Conservation (phyloP, 1,140 invertebrate genomes). For the Sminthurides bifidus region DNA sequence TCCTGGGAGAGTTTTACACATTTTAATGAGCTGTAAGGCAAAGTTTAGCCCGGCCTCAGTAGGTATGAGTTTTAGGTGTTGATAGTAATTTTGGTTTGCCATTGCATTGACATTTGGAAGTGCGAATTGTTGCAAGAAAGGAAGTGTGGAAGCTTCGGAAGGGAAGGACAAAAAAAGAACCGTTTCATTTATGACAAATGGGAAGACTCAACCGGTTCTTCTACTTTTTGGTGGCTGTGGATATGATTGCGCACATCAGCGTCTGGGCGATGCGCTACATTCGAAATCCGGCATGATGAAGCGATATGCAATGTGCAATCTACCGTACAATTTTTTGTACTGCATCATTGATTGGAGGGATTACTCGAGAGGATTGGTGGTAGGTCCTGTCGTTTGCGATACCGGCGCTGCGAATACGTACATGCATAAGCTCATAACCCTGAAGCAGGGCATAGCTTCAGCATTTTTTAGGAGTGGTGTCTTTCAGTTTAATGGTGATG, state of each 20-base stretch:
- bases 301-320: no score
- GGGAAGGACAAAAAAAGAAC: slow-evolving; percentile 18
- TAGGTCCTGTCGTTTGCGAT: neutral
- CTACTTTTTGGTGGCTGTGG: slow-evolving; percentile 20
- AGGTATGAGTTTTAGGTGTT: slow-evolving; percentile 9
- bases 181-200: slow-evolving; percentile 13
- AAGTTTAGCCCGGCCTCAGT: no score
- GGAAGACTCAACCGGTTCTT: slow-evolving; percentile 15
- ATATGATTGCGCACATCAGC: slow-evolving; percentile 11
- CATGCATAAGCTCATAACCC: neutral
- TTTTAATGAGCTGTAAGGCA: no score
- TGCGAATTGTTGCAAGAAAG: neutral
- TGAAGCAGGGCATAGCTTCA: neutral
- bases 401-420: neutral
- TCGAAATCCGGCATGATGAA: no score
- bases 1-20: neutral
- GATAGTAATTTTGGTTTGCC: neutral
- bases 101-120: neutral
- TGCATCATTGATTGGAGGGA: neutral
- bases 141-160: neutral
- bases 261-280: no score
- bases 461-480: neutral
- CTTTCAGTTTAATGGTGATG: no score
- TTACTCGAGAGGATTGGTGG: neutral
- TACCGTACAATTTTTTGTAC: neutral